These are phyloP conservation scores for Camarhynchus parvulus DNA, from an alignment of 2,113 vertebrate species.

Conservation along the genomic window DNA sequence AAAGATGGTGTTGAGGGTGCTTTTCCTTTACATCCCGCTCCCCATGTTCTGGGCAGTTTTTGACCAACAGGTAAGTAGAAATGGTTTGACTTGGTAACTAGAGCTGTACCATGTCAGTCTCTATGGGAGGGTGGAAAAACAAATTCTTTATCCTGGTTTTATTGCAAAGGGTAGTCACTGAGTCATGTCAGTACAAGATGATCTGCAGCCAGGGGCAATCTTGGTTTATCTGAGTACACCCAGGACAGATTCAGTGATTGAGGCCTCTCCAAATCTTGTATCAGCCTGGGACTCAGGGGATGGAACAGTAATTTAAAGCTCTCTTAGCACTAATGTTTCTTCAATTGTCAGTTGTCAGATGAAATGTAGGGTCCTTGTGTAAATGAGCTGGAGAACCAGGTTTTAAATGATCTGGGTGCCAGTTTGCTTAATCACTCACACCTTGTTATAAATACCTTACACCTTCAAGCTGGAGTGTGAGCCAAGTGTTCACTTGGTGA, in stretches of 20 bases:
- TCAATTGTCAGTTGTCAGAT: neutral
- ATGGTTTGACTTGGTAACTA: neutral
- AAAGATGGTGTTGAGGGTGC: slow-evolving; percentile 92
- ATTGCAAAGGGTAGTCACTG: neutral
- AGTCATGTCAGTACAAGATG: neutral
- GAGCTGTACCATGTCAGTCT: neutral
- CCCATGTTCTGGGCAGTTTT: slow-evolving; percentile 98
- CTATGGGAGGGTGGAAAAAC: neutral
- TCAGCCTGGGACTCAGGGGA: no score
- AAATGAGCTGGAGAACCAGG: neutral
- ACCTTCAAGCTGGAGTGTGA: neutral
- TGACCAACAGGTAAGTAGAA: slow-evolving; percentile 91
- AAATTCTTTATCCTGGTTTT: neutral
- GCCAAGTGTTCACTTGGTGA: neutral
- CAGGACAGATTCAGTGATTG: neutral
- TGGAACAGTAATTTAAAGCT: neutral
- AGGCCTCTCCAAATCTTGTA: neutral
- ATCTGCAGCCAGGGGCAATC: neutral
- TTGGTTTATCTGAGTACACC: neutral
- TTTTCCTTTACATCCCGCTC: slow-evolving; percentile 93
- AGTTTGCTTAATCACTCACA: neutral
- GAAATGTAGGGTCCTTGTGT: neutral
- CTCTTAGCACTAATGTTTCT: neutral
- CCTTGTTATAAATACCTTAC: neutral
- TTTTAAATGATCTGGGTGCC: neutral